phyloP scores from a whole-genome alignment of 2,888 invertebrate species.

The Ophion ellenae region DNA sequence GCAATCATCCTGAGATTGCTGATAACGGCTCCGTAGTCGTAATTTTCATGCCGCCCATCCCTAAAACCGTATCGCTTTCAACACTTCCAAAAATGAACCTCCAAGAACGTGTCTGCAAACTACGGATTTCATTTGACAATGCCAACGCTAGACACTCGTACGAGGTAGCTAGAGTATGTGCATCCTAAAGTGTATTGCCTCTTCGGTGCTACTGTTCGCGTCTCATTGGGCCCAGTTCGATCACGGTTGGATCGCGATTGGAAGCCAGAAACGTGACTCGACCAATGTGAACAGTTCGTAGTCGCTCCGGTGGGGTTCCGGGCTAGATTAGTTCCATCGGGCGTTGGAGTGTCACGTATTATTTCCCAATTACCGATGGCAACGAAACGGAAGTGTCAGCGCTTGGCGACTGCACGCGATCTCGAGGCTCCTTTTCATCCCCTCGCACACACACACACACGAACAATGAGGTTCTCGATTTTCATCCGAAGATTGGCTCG shows the following conservation, averaged over 20 bases:
- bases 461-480: constrained; percentile 17
- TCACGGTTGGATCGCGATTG: constrained; percentile 20
- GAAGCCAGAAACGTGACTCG: constrained; percentile 35
- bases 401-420: constrained; percentile 9
- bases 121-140: too few species aligned
- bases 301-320: too few species aligned
- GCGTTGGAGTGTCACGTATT: constrained; percentile 18
- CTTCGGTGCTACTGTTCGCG: neutral
- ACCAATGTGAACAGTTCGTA: constrained; percentile 18
- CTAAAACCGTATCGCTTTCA: too few species aligned
- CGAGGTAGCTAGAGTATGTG: neutral
- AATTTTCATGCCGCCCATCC: too few species aligned
- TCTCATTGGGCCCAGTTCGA: constrained; percentile 19
- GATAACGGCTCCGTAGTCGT: too few species aligned
- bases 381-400: constrained; percentile 15
- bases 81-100: too few species aligned
- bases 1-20: too few species aligned
- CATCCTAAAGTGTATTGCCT: neutral
- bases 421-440: neutral
- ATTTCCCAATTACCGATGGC: constrained; percentile 29
- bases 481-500: constrained; percentile 7
- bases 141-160: too few species aligned
- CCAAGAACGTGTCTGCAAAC: too few species aligned
- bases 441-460: neutral
- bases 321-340: constrained; percentile 31